Evolutionary conservation across 2,113 vertebrate species (phyloP), one percentile per base, ranked within the genome.

Genomic region (Pseudorhombus dupliciocellatus): DNA sequence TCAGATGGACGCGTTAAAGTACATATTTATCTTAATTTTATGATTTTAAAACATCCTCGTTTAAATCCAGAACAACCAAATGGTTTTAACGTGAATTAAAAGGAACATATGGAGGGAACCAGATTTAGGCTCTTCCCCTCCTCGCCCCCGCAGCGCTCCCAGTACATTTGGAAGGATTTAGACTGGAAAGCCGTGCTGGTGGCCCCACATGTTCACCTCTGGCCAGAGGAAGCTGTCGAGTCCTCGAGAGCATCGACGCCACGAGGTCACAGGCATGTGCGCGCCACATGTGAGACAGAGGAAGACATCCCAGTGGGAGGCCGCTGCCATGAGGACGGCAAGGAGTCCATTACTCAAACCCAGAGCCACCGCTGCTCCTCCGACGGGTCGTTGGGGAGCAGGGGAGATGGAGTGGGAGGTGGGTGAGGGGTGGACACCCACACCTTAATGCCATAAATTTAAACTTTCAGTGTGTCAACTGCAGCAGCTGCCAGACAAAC

Each of bases 161-260:
- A 4, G 24, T 62, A 53, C 72, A 87, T 86, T 87, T 84, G 72
- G 73, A 68, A 80, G 73, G 77, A 88, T 69, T 83, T 81, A 84
- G 37, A 64, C 64, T 26, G 31, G 15, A 58, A 73, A 69, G 64
- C 58, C 69, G 48, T 7, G 21, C 77, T 21, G 56, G 20, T 8
- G 3, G 30, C 34, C 22, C 77, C 69, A 82, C 61, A 80, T 81
- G 77, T 85, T 74, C 59, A 76, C 58, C 64, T 31, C 79, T 78
- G 81, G 75, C 69, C 73, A 86, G 50, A 88, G 73, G 69, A 66
- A 67, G 66, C 58, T 20, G 7, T 55, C 10, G 22, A 65, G 48
- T 61, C 48, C 69, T 81, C 15, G 1, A 64, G 60, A 77, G 66
- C 62, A 10, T 73, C 55, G 34, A 31, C 51, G 46, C 56, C 20